phyloP scores from a whole-genome alignment of 2,888 invertebrate genomes.

The Charanyca ferruginea region DNA sequence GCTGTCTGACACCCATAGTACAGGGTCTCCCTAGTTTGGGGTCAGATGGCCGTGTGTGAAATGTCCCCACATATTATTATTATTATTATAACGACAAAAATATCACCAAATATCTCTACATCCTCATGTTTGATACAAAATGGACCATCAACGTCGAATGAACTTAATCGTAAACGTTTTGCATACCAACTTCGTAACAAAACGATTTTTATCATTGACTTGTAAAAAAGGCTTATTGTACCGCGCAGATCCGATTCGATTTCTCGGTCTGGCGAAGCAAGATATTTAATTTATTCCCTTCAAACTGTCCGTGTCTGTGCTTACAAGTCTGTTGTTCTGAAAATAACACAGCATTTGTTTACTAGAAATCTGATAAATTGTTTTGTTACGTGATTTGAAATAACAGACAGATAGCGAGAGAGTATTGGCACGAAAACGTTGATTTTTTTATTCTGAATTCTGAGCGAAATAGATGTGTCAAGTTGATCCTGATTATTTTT shows the following conservation, averaged over 20 bases:
- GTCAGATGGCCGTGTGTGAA: too few relatives aligned
- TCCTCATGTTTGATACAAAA: neutral
- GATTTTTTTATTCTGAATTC: neutral
- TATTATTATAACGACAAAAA: too few relatives aligned
- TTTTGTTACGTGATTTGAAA: slow-evolving; percentile 42
- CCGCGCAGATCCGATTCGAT: slow-evolving; percentile 61
- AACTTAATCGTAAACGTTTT: neutral
- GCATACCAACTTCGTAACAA: slow-evolving; percentile 10
- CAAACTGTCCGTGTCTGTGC: slow-evolving; percentile 58
- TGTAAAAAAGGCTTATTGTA: slow-evolving; percentile 55
- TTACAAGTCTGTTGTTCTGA: slow-evolving; percentile 45
- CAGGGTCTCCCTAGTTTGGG: too few relatives aligned
- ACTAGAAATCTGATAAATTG: slow-evolving; percentile 48
- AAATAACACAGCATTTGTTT: slow-evolving; percentile 47
- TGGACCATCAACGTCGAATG: neutral
- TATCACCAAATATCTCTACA: neutral
- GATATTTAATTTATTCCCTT: slow-evolving; percentile 67
- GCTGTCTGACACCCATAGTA: too few relatives aligned
- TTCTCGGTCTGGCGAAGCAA: slow-evolving; percentile 68
- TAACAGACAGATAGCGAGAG: neutral
- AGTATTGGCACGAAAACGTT: neutral
- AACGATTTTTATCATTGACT: slow-evolving; percentile 55
- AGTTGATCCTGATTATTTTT: neutral
- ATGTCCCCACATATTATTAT: too few relatives aligned
- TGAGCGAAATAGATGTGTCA: neutral